Base-by-base conservation (phyloP, 2,797 vertebrate species). In the Crenuchus spilurus region DNA sequence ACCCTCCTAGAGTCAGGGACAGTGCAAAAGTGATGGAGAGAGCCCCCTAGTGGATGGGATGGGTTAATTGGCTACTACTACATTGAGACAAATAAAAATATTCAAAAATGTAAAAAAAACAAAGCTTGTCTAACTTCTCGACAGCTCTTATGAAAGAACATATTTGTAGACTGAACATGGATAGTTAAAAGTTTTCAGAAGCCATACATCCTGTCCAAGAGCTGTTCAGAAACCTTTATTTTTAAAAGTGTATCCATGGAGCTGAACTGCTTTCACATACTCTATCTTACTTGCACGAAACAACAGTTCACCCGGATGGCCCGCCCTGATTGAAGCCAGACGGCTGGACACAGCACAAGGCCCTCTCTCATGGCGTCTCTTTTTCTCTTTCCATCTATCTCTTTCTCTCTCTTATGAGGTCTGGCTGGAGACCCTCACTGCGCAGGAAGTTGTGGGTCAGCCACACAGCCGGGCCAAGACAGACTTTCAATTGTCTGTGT, bases 391-490 rank as follows among this genome's bases (percentile, higher is more conserved):
- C 55, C 70, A 63, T 71, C 61, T 76, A 41, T 55, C 54, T 31
- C 54, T 60, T n/a, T 58, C 30, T 26, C 78, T 87, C 77, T 39
- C 35, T 62, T 66, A 87, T 69, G 73, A 80, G 62, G 85, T 64
- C 69, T 82, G 80, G 68, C 75, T 61, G 82, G 85, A 89, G 86
- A 87, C 57, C 58, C 79, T 85, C 57, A 26, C 78, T 70, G 75
- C 76, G 62, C 85, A 75, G 87, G 83, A 91, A 86, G 85, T 72
- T 80, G 9, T 30, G 81, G 85, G 86, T 88, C 83, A 84, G 75
- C 74, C 57, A 28, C 75, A 85, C 82, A 79, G 69, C 28, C 76
- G 78, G 70, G 60, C 74, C 54, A 6, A 74, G 76, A 84, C 44
- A 54, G 54, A 83, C 71, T 70, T 69, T 63, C 78, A 42, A 80